Evolutionary conservation across 2,888 invertebrate genomes (phyloP), one percentile per base, ranked within the genome.

Genomic region (Dolomedes plantarius): DNA sequence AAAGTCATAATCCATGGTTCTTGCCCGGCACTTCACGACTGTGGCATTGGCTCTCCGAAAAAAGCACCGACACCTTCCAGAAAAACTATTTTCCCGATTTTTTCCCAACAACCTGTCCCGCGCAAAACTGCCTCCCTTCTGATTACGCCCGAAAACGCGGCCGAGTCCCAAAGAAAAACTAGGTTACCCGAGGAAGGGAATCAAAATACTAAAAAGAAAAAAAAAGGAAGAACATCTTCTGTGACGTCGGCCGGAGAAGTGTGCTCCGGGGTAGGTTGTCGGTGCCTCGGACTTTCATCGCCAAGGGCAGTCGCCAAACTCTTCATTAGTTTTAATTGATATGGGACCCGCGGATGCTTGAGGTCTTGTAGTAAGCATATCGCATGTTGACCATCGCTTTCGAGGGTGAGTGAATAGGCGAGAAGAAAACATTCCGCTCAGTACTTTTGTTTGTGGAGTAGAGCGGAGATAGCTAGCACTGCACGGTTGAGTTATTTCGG

Each of bases 131-230:
- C 67, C 36, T 31, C 23, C 67, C 32, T 67, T 67, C 74, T 68
- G 68, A 75, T 69, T 69, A 64, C 50, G 46, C 28, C 19, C 9
- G 31, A 72, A 82, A 83, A 71, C 82, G 82, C 82, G 82, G 76
- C 76, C 82, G 50, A 64, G 31, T 39, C 46, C 65, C 64, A 32
- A 19, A 19, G 65, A 27, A 67, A 65, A 83, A 76, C 82, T 83
- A 50, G 82, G 82, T 83, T 64, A 75, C 74, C 41, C 13, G 23
- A 50, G 27, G 67, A 67, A 36, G 32, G n/a, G 28, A 46, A 46
- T 41, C 39, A 31, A 46, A 41, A 64, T 13, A 28, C 1, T 1
- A 73, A 50, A 11, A 80, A 65, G 36, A 27, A n/a, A 73, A 50
- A 11, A 80, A 62, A 65, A 31, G 65, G 6, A 32, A 19, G 19